phyloP scores from a whole-genome alignment of 2,113 vertebrate species.

The Balaenoptera acutorostrata region DNA sequence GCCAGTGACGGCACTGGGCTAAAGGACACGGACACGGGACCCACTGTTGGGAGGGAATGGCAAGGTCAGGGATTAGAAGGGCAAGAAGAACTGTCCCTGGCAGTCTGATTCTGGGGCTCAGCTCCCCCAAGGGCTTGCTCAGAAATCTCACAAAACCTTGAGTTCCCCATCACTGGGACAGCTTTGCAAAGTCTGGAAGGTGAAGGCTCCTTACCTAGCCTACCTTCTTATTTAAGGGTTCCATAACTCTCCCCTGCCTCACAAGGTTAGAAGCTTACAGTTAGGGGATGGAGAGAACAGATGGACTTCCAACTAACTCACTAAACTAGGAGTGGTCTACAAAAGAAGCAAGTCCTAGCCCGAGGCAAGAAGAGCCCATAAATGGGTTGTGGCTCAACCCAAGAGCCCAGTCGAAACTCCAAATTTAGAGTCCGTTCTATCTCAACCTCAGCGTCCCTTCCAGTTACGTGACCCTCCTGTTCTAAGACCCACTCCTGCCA shows the following conservation, averaged over 20 bases:
- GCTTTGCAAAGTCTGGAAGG: neutral
- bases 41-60: constrained; percentile 80
- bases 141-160: neutral
- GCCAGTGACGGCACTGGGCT: constrained; percentile 85
- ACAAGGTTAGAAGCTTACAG: neutral
- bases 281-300: neutral
- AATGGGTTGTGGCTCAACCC: neutral
- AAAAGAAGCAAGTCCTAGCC: neutral
- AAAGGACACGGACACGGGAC: constrained; percentile 90
- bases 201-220: neutral
- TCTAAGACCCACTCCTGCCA: neutral
- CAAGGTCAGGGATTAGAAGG: neutral
- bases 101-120: neutral
- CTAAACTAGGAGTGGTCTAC: neutral
- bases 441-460: neutral
- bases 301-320: neutral
- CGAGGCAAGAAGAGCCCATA: neutral
- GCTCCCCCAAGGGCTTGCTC: neutral
- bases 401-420: neutral
- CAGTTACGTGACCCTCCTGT: neutral
- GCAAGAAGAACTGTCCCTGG: neutral
- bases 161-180: neutral
- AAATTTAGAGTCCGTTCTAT: neutral
- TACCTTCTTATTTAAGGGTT: neutral
- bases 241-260: neutral